These are phyloP conservation scores for Polylopha cassiicola DNA, from an alignment of 2,888 invertebrate genomes.

Conservation along the genomic window DNA sequence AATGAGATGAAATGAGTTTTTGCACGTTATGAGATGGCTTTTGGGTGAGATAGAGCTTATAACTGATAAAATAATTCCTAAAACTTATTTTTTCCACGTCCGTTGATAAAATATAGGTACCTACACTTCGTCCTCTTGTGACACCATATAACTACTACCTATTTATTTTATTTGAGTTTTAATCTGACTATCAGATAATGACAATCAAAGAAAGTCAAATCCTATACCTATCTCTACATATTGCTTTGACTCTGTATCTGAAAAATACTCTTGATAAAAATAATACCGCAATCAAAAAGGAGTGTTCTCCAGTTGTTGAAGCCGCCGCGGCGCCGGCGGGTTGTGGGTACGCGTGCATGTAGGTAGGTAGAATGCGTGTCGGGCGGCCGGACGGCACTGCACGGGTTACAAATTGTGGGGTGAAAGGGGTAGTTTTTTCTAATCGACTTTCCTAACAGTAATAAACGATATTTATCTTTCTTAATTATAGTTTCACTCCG, in stretches of 20 bases:
- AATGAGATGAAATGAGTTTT: too few relatives aligned
- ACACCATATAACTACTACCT: too few relatives aligned
- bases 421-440: slow-evolving; percentile 77
- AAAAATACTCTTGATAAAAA: too few relatives aligned
- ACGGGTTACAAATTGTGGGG: slow-evolving; percentile 78
- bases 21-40: too few relatives aligned
- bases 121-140: too few relatives aligned
- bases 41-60: too few relatives aligned
- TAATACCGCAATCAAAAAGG: too few relatives aligned
- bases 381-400: slow-evolving; percentile 56
- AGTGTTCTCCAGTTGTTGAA: slow-evolving; percentile 1
- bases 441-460: slow-evolving; percentile 77
- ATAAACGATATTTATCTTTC: slow-evolving; percentile 78
- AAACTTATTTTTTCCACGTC: neutral
- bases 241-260: too few relatives aligned
- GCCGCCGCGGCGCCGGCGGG: slow-evolving; percentile 30
- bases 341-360: slow-evolving; percentile 37
- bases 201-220: too few relatives aligned
- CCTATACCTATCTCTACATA: too few relatives aligned
- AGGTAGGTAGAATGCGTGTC: slow-evolving; percentile 68
- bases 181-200: too few relatives aligned
- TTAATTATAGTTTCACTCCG: slow-evolving; percentile 73
- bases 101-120: neutral
- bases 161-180: too few relatives aligned
- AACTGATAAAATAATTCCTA: slow-evolving; percentile 1